These are phyloP conservation scores for Sarcophaga carnaria DNA, from an alignment of 2,888 invertebrate species.

Conservation along the genomic window DNA sequence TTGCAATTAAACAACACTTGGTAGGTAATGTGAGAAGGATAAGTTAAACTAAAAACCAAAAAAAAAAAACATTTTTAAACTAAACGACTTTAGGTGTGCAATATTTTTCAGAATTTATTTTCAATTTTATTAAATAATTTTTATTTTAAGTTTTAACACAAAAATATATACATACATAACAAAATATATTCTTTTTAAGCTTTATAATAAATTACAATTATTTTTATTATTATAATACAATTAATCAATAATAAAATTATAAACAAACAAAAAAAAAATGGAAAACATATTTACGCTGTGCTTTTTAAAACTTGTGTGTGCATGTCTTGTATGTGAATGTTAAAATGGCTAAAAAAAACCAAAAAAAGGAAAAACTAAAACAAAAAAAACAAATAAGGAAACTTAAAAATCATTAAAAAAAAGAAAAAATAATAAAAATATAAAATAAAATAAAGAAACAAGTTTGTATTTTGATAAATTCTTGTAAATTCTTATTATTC, in stretches of 20 bases:
- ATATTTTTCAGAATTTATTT: slow-evolving; percentile 46
- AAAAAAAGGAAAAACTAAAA: background rate
- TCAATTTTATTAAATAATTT: slow-evolving; percentile 31
- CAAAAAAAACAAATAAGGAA: background rate
- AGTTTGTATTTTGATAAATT: slow-evolving; percentile 60
- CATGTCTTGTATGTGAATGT: slow-evolving; percentile 50
- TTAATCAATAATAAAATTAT: background rate
- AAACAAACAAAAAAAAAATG: slow-evolving; percentile 14
- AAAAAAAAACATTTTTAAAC: background rate
- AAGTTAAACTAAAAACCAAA: background rate
- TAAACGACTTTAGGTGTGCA: slow-evolving; percentile 58
- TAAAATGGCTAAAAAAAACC: slow-evolving; percentile 40
- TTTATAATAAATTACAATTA: slow-evolving; percentile 34
- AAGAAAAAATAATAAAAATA: background rate
- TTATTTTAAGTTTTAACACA: background rate
- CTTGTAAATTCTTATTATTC: slow-evolving; percentile 57
- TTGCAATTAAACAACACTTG: too few species aligned
- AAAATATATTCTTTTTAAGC: slow-evolving; percentile 51
- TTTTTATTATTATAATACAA: slow-evolving; percentile 24
- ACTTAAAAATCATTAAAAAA: background rate
- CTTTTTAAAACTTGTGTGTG: slow-evolving; percentile 57
- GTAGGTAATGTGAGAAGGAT: background rate
- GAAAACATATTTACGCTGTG: slow-evolving; percentile 45
- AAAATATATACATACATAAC: slow-evolving; percentile 6
- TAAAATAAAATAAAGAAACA: slow-evolving; percentile 18